These are phyloP conservation scores for Ceratosolen solmsi DNA, from an alignment of 1,140 invertebrate species.

Conservation along the genomic window DNA sequence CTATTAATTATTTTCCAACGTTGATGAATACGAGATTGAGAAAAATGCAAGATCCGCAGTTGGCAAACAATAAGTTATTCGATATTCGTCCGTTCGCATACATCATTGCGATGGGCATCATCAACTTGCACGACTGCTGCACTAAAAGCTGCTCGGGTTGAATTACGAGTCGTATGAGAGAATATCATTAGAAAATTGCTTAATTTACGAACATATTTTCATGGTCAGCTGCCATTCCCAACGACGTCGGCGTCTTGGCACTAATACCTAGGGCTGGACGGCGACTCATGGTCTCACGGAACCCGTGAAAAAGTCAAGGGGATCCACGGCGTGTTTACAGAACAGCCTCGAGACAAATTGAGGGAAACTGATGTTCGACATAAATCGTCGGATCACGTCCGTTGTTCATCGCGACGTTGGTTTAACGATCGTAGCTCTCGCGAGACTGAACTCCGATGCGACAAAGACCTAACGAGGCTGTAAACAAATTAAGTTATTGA, in stretches of 20 bases:
- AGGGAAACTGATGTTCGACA: conserved; percentile 40
- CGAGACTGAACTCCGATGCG: neutral
- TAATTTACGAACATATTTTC: conserved; percentile 64
- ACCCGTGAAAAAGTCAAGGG: neutral
- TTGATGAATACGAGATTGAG: too few species aligned
- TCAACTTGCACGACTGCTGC: conserved; percentile 52
- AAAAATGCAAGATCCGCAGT: neutral
- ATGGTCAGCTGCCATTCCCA: neutral
- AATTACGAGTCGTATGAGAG: conserved; percentile 71
- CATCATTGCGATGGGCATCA: neutral
- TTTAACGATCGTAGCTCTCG: conserved; percentile 17
- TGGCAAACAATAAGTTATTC: conserved; percentile 55
- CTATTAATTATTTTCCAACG: too few species aligned
- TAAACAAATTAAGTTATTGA: conserved; percentile 51
- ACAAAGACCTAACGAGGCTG: conserved; percentile 37
- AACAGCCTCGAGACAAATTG: conserved; percentile 44
- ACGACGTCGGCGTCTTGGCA: neutral
- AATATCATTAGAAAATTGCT: conserved; percentile 74
- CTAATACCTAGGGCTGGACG: neutral
- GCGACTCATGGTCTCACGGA: neutral
- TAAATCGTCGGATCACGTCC: conserved; percentile 44
- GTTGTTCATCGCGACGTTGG: conserved; percentile 31
- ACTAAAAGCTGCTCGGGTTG: conserved; percentile 68
- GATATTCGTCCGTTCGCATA: conserved; percentile 54
- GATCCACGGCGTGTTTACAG: neutral